A percentile compares a stretch with the other conserved stretches of the same genome.
These are phyloP conservation scores for Hemicordylus capensis DNA, from an alignment of 2,113 vertebrate species.

Conservation along the genomic window DNA sequence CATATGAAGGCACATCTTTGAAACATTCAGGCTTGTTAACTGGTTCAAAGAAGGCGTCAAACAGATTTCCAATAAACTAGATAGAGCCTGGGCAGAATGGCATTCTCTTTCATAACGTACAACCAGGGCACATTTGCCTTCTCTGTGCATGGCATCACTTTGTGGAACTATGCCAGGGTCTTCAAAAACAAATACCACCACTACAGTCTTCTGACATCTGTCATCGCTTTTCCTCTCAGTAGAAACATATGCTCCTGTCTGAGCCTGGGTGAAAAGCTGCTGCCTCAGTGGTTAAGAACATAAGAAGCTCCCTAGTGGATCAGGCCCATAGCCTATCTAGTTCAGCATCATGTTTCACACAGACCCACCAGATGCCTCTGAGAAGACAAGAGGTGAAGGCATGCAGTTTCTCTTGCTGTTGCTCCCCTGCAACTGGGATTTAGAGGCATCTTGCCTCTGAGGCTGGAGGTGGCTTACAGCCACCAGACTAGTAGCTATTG, in stretches of 20 bases:
- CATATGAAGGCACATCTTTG: background rate
- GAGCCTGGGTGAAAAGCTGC: slow-evolving; percentile 1
- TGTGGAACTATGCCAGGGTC: background rate
- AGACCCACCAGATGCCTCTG: too few species aligned
- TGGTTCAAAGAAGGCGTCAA: background rate
- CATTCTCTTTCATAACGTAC: background rate
- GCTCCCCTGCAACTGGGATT: too few species aligned
- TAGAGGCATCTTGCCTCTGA: too few species aligned
- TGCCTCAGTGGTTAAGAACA: background rate
- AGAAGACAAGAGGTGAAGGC: too few species aligned
- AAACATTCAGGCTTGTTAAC: background rate
- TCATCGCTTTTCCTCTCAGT: background rate
- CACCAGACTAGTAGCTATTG: too few species aligned
- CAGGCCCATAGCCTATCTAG: too few species aligned
- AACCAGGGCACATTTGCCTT: background rate
- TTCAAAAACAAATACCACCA: background rate
- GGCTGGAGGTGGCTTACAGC: too few species aligned
- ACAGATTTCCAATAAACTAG: background rate
- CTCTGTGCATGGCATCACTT: background rate
- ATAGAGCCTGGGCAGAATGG: background rate
- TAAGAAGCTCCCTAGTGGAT: too few species aligned
- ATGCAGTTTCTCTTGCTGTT: too few species aligned
- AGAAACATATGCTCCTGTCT: slow-evolving; percentile 3
- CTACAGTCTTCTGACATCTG: slow-evolving; percentile 1
- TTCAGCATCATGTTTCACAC: too few species aligned